Evolutionary conservation across 2,113 vertebrate species (phyloP).

Genomic region (Panurus biarmicus): DNA sequence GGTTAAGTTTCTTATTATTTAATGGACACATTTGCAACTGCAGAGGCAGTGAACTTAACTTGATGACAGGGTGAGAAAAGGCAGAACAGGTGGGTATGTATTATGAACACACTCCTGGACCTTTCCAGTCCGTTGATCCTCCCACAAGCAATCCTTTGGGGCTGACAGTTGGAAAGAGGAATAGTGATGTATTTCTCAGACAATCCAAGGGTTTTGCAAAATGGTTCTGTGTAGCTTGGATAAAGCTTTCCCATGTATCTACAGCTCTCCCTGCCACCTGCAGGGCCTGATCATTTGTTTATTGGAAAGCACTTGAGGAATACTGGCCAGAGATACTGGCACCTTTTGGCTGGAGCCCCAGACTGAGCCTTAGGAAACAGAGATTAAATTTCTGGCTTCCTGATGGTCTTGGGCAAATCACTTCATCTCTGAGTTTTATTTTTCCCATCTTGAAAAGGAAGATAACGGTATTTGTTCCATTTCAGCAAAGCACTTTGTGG

Average conservation of each 20-base stretch:
- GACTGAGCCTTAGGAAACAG: background rate
- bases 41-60: background rate
- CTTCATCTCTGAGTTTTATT: conserved; percentile 1
- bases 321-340: background rate
- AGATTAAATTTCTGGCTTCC: background rate
- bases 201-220: background rate
- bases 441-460: conserved; percentile 10
- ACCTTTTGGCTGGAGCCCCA: conserved; percentile 11
- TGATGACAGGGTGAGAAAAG: background rate
- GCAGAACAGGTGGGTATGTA: background rate
- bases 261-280: background rate
- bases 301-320: background rate
- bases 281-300: background rate
- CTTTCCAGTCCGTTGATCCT: background rate
- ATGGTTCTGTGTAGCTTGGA: background rate
- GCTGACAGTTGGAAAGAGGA: background rate
- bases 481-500: background rate
- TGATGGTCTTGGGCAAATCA: background rate
- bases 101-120: background rate
- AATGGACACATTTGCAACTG: background rate
- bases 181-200: background rate
- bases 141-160: background rate
- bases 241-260: background rate
- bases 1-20: background rate
- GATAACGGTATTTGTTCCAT: background rate